These are phyloP conservation scores for Drosophila algonquin DNA, from an alignment of 2,888 invertebrate genomes.

Conservation along the genomic window DNA sequence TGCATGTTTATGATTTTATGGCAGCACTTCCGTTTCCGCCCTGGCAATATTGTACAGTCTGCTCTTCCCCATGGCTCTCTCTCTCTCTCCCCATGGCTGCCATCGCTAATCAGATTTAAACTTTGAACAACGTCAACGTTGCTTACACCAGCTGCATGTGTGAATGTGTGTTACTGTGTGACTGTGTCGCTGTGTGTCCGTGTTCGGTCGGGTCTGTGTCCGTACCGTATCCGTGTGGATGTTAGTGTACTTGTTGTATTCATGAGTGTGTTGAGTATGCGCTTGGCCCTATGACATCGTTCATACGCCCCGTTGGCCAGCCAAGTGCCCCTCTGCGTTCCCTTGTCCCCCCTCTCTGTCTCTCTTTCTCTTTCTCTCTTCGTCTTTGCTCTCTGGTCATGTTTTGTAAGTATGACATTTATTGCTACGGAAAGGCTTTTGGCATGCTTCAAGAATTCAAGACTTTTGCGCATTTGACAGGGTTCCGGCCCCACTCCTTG, in stretches of 20 bases:
- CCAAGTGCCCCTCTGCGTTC: slow-evolving; percentile 58
- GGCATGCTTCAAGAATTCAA: slow-evolving; percentile 69
- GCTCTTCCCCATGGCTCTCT: neutral
- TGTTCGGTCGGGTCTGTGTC: slow-evolving; percentile 1
- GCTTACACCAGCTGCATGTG: slow-evolving; percentile 62
- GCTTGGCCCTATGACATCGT: slow-evolving; percentile 74
- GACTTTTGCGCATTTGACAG: slow-evolving; percentile 65
- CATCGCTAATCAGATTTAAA: slow-evolving; percentile 78
- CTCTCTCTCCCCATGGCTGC: slow-evolving; percentile 32
- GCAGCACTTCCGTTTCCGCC: slow-evolving; percentile 79
- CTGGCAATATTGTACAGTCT: slow-evolving; percentile 61
- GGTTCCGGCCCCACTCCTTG: neutral
- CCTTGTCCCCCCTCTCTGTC: neutral
- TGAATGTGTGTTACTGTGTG: neutral
- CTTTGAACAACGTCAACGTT: slow-evolving; percentile 79
- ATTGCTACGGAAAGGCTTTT: slow-evolving; percentile 76
- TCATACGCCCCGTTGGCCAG: slow-evolving; percentile 77
- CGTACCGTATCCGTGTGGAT: slow-evolving; percentile 6
- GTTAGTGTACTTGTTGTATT: slow-evolving; percentile 20
- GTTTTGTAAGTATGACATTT: slow-evolving; percentile 67
- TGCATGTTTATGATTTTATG: slow-evolving; percentile 80
- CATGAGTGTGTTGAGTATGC: slow-evolving; percentile 39
- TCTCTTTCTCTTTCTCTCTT: neutral
- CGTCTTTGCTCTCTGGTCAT: slow-evolving; percentile 25
- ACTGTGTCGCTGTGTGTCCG: no score